Conservation (phyloP, 2,113 vertebrate genomes). For the Tretioscincus oriximinensis region DNA sequence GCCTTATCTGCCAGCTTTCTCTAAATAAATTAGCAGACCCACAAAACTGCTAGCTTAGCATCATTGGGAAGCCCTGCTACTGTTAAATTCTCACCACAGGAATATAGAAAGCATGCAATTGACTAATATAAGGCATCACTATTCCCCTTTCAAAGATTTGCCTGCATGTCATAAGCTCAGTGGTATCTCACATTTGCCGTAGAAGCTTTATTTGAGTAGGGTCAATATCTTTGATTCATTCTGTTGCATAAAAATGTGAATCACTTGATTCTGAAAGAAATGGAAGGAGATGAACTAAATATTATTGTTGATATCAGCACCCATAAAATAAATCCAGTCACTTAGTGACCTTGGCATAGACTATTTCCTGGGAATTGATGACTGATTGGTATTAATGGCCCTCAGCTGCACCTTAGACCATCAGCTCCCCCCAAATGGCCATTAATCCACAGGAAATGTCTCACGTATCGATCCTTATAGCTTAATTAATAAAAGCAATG, state of each 20-base stretch:
- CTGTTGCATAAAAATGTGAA: background rate
- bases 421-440: constrained; percentile 75
- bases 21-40: constrained; percentile 19
- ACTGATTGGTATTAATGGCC: constrained; percentile 77
- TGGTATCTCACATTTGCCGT: too few relatives aligned
- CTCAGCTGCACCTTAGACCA: constrained; percentile 75
- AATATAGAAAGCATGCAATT: background rate
- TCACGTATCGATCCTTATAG: constrained; percentile 73
- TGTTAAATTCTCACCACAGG: background rate
- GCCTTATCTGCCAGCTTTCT: constrained; percentile 7
- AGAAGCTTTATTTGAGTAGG: background rate
- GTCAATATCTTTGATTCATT: background rate
- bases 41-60: constrained; percentile 13
- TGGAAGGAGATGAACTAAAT: constrained; percentile 35
- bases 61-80: background rate
- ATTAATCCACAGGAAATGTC: constrained; percentile 79
- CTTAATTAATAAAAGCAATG: constrained; percentile 74
- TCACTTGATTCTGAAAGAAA: background rate
- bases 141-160: background rate
- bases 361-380: constrained; percentile 77
- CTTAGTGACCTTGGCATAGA: constrained; percentile 74
- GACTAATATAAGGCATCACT: background rate
- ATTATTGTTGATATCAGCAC: constrained; percentile 56
- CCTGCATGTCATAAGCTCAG: background rate
- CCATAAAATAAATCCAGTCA: constrained; percentile 58